A percentile compares a stretch with the other conserved stretches of the same genome.
phyloP scores from a whole-genome alignment of 2,113 vertebrate genomes.

The Zapus hudsonius region DNA sequence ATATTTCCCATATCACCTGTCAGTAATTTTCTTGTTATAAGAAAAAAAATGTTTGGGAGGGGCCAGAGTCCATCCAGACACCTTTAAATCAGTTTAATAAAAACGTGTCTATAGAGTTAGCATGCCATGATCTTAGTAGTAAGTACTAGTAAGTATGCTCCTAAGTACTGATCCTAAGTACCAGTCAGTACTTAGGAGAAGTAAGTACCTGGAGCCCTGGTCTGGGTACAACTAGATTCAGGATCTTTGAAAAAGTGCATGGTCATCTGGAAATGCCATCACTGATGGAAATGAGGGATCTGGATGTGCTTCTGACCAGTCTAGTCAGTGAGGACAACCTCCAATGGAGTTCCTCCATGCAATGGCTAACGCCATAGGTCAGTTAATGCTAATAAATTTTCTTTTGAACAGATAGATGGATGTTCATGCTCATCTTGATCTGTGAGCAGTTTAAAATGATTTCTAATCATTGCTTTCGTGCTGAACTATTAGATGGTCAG shows the following conservation, averaged over 20 bases:
- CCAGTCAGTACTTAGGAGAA: too few species aligned
- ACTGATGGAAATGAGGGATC: not conserved
- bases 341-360: not conserved
- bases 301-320: not conserved
- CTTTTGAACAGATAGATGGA: conserved; percentile 51
- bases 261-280: not conserved
- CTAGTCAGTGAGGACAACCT: not conserved
- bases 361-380: not conserved
- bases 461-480: conserved; percentile 56
- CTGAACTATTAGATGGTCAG: conserved; percentile 58
- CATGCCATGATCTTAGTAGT: too few species aligned
- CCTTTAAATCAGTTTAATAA: not conserved
- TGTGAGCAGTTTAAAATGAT: conserved; percentile 57
- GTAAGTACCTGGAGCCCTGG: too few species aligned
- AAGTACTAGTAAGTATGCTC: too few species aligned
- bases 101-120: too few species aligned
- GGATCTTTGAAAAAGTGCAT: not conserved
- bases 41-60: not conserved
- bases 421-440: conserved; percentile 52
- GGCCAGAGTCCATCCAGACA: not conserved
- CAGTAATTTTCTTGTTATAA: not conserved
- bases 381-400: conserved; percentile 17
- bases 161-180: too few species aligned
- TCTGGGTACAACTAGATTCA: not conserved
- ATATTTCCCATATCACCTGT: not conserved